Conservation (phyloP, 2,113 vertebrate genomes). For the Setophaga petechia region DNA sequence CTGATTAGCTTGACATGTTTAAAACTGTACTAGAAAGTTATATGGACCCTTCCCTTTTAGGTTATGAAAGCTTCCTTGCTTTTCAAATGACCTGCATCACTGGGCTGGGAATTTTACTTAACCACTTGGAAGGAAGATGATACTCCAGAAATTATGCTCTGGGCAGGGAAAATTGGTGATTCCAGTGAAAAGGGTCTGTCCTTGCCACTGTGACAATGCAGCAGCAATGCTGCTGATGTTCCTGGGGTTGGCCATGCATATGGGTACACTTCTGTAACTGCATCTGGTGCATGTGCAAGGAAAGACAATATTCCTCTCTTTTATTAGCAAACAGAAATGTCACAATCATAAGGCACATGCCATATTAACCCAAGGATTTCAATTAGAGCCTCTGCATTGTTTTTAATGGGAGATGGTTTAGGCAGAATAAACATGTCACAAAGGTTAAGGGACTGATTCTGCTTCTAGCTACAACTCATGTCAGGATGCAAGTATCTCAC, state of each 20-base stretch:
- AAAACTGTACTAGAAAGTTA: background rate
- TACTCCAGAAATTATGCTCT: background rate
- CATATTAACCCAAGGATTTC: background rate
- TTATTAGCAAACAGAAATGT: background rate
- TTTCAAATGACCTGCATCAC: background rate
- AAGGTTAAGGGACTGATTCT: slow-evolving; percentile 10
- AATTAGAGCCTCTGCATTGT: background rate
- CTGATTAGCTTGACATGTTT: background rate
- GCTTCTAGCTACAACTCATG: background rate
- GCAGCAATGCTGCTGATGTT: background rate
- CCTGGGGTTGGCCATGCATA: rapidly evolving
- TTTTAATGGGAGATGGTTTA: background rate
- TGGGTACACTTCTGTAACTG: background rate
- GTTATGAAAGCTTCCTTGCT: background rate
- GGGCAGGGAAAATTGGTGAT: background rate
- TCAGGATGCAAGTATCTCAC: background rate
- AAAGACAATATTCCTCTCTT: background rate
- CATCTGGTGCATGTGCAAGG: background rate
- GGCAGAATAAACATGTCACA: background rate
- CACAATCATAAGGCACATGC: background rate
- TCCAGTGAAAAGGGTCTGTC: background rate
- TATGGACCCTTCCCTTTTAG: background rate
- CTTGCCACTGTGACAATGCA: background rate
- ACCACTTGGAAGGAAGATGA: background rate
- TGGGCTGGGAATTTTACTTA: background rate